A percentile compares a stretch with the other conserved stretches of the same genome.
These are phyloP conservation scores for Pseudochirops cupreus DNA, from an alignment of 2,797 vertebrate species.

Conservation along the genomic window DNA sequence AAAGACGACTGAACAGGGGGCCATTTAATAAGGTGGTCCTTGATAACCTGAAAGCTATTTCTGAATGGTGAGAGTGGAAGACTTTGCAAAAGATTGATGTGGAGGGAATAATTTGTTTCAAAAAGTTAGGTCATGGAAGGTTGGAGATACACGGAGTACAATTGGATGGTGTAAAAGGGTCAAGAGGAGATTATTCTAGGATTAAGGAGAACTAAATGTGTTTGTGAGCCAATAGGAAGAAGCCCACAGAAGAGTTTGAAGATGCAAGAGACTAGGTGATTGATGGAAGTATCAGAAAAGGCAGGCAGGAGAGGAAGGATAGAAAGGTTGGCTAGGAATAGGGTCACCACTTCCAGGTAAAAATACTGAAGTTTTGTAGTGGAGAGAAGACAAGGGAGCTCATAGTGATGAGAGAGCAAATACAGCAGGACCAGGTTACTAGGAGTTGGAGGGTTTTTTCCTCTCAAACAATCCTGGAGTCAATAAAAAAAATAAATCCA, in stretches of 20 bases:
- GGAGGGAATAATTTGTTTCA: background rate
- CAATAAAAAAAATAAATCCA: background rate
- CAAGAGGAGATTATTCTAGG: background rate
- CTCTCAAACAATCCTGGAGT: background rate
- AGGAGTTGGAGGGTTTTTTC: background rate
- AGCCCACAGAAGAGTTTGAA: background rate
- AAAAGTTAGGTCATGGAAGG: background rate
- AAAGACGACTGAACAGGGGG: background rate
- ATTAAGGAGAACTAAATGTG: background rate
- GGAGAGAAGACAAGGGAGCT: background rate
- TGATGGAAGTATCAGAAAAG: background rate
- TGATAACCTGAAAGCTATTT: background rate
- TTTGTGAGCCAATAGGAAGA: background rate
- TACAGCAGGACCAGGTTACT: background rate
- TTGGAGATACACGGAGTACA: background rate
- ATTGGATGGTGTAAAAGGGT: background rate
- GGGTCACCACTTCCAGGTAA: background rate
- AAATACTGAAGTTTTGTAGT: background rate
- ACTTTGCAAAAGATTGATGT: background rate
- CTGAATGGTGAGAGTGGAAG: background rate
- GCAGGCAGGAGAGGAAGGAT: background rate
- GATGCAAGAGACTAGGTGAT: background rate
- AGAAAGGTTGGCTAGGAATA: background rate
- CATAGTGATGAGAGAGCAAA: background rate
- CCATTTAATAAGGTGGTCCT: background rate